Percentiles rank a stretch among this genome's conserved stretches.
These are phyloP conservation scores for Onthophagus sagittarius DNA, from an alignment of 2,888 invertebrate genomes.

Conservation along the genomic window DNA sequence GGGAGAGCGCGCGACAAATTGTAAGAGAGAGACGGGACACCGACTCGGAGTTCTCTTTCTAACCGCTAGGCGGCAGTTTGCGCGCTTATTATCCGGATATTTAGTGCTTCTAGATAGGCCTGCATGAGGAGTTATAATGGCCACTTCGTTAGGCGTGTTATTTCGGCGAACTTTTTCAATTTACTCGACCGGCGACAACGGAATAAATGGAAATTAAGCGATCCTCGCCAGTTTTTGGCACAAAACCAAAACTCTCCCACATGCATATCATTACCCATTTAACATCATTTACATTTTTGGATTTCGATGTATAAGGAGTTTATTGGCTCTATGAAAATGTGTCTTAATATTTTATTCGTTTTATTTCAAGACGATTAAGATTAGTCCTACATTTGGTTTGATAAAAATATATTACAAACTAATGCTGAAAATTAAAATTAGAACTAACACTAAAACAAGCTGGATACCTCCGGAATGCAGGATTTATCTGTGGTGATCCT, in stretches of 20 bases:
- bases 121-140: background rate
- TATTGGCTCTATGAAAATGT: too few species aligned
- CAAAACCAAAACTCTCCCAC: background rate
- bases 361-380: too few species aligned
- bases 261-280: background rate
- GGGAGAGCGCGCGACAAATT: background rate
- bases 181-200: background rate
- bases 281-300: background rate
- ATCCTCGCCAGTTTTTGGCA: background rate
- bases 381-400: too few species aligned
- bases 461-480: too few species aligned
- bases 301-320: too few species aligned
- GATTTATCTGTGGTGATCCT: too few species aligned
- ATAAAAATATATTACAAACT: too few species aligned
- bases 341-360: too few species aligned
- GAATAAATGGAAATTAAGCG: background rate
- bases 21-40: constrained; percentile 13
- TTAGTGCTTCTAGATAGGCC: background rate
- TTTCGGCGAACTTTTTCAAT: background rate
- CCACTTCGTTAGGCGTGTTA: background rate
- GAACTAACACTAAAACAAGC: too few species aligned
- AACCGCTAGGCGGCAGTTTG: background rate
- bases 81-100: background rate
- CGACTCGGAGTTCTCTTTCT: constrained; percentile 14
- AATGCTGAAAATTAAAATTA: too few species aligned